Evolutionary conservation across 2,113 vertebrate genomes (phyloP).

Genomic region (Mobula birostris): DNA sequence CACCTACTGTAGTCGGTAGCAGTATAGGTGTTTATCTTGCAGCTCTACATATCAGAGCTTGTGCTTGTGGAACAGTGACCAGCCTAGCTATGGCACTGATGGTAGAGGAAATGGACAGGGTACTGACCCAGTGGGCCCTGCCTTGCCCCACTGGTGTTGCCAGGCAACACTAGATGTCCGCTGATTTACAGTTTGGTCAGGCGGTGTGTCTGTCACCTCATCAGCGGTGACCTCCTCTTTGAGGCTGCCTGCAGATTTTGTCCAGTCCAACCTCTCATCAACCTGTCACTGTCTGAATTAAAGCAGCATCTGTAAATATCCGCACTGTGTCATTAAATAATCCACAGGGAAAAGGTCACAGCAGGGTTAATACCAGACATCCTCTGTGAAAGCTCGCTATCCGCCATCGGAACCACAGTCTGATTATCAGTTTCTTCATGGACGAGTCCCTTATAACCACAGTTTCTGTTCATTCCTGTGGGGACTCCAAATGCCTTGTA

Average conservation of each 20-base stretch:
- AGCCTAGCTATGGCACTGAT: neutral
- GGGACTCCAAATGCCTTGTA: neutral
- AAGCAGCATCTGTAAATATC: neutral
- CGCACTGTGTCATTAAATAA: conserved; percentile 17
- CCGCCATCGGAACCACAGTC: neutral
- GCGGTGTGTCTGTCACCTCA: neutral
- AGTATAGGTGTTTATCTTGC: neutral
- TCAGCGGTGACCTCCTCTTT: neutral
- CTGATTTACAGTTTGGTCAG: neutral
- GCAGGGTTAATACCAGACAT: conserved; percentile 6
- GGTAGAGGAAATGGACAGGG: neutral
- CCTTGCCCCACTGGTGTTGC: neutral
- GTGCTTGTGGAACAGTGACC: neutral
- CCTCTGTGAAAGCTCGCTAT: neutral
- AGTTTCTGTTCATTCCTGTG: neutral
- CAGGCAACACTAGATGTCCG: neutral
- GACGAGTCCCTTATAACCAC: neutral
- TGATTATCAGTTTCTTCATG: neutral
- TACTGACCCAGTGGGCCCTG: neutral
- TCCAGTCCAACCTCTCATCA: neutral
- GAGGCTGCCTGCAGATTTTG: neutral
- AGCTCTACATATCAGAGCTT: too few relatives aligned
- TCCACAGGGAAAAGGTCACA: neutral
- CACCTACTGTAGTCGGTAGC: too few relatives aligned
- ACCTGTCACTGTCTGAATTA: neutral